A percentile compares a stretch with the other conserved stretches of the same genome.
Conservation (phyloP, 2,113 vertebrate genomes). For the Apodemus speciosus region DNA sequence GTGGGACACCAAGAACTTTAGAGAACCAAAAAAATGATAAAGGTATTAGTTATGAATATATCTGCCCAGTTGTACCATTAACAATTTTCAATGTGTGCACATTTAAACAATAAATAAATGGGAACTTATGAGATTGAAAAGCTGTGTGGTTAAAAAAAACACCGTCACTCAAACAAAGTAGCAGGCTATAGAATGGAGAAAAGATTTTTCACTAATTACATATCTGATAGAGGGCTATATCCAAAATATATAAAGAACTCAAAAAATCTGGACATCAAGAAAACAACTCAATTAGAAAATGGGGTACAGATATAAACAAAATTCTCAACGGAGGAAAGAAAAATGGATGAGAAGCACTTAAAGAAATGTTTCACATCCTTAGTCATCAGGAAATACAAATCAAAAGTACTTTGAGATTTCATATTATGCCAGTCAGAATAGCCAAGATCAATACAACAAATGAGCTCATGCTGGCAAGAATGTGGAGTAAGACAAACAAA, state of each 20-base stretch:
- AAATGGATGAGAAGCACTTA: not conserved
- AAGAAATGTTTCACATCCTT: not conserved
- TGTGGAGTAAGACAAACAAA: not conserved
- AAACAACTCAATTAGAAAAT: not conserved
- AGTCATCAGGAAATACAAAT: not conserved
- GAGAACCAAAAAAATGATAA: not conserved
- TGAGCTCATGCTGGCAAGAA: not conserved
- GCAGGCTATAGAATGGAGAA: not conserved
- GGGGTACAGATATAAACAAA: not conserved
- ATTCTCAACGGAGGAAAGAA: not conserved
- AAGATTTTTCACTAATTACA: not conserved
- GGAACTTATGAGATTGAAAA: not conserved
- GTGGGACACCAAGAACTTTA: constrained; percentile 2
- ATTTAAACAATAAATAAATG: constrained; percentile 1
- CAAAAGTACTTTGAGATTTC: not conserved
- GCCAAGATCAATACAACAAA: not conserved
- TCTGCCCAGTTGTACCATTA: not conserved
- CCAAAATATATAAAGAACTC: not conserved
- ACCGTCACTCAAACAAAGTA: not conserved
- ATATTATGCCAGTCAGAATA: not conserved
- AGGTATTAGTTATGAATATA: not conserved
- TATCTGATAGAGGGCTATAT: not conserved
- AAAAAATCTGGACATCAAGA: not conserved
- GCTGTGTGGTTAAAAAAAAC: no score
- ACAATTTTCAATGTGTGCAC: not conserved